Base-by-base conservation (phyloP, 1,140 invertebrate genomes). In the Diabrotica virgifera region DNA sequence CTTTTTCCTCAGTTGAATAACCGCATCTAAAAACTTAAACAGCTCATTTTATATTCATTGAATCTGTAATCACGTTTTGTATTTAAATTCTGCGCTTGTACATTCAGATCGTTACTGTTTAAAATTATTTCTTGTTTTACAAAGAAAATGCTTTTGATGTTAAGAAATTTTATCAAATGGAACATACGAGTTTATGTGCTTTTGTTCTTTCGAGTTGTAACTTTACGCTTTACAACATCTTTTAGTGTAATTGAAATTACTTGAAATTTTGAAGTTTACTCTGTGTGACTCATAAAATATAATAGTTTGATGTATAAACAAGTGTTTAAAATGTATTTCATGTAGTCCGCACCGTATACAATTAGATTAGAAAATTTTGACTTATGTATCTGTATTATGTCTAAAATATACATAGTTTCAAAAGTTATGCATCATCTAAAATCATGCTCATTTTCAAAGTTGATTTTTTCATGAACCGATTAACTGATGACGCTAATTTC, bases 21-120 rank as follows among this genome's bases (percentile, higher is more conserved):
- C 6, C 53, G 53, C 14, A 55, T 36, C 53, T 55, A 10, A 55
- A 55, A 55, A 55, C 24, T 55, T 55, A 14, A 55, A 55, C 53
- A 24, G 53, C 53, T 55, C 53, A 55, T 55, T 55, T 55, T 55
- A 35, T 55, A 55, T 55, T 13, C 53, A 55, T 55, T 14, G 53
- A 55, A 55, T 55, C 53, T 14, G 53, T 55, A 36, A 55, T 24
- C 53, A 55, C 12, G 36, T 55, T 55, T 36, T 8, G 53, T 55
- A 55, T 55, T 55, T 36, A 36, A 55, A 55, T 55, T 52, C 36
- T 35, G 24, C 13, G 24, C 24, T 24, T 24, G 24, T 24, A 24
- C 24, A 55, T 4, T 14, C 53, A 11, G 14, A 10, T 8, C 53
- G 36, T 10, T 7, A 55, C 14, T 24, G 14, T 14, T 14, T 5